These are phyloP conservation scores for Archaeoteleia sp. DNA, from an alignment of 2,888 invertebrate genomes.

Conservation along the genomic window DNA sequence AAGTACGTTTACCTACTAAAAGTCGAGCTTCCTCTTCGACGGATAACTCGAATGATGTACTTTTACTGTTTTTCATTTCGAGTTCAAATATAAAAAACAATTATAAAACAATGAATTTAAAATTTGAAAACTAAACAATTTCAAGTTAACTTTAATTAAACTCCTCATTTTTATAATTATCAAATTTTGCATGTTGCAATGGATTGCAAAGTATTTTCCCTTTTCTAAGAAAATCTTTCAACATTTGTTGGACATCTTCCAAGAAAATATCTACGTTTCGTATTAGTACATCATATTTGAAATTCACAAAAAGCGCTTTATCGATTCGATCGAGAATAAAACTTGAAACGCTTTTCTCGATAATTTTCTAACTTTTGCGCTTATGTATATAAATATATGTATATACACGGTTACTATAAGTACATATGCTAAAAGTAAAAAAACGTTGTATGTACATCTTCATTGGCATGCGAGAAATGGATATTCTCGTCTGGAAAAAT, in stretches of 20 bases:
- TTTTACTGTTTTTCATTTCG: not conserved
- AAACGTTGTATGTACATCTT: conserved; percentile 58
- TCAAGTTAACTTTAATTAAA: not conserved
- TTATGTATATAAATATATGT: conserved; percentile 50
- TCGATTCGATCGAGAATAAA: conserved; percentile 29
- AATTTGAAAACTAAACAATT: conserved; percentile 7
- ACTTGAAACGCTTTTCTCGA: conserved; percentile 40
- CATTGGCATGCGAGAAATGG: conserved; percentile 55
- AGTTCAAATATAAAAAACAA: conserved; percentile 11
- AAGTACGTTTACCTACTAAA: conserved; percentile 13
- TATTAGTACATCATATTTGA: conserved; percentile 5
- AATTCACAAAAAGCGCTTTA: conserved; percentile 38
- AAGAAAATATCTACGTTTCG: conserved; percentile 30
- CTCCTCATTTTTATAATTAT: not conserved
- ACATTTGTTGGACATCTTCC: too few relatives aligned
- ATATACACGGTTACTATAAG: conserved; percentile 58
- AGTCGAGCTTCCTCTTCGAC: conserved; percentile 11
- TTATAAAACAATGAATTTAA: conserved; percentile 20
- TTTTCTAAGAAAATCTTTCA: too few relatives aligned
- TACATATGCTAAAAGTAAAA: conserved; percentile 55
- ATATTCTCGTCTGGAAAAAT: conserved; percentile 52
- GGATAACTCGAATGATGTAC: conserved; percentile 4
- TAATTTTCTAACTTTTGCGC: conserved; percentile 42
- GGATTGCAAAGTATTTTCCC: too few relatives aligned
- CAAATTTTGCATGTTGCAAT: too few relatives aligned